phyloP scores from a whole-genome alignment of 2,113 vertebrate species.

The Elgaria multicarinata region DNA sequence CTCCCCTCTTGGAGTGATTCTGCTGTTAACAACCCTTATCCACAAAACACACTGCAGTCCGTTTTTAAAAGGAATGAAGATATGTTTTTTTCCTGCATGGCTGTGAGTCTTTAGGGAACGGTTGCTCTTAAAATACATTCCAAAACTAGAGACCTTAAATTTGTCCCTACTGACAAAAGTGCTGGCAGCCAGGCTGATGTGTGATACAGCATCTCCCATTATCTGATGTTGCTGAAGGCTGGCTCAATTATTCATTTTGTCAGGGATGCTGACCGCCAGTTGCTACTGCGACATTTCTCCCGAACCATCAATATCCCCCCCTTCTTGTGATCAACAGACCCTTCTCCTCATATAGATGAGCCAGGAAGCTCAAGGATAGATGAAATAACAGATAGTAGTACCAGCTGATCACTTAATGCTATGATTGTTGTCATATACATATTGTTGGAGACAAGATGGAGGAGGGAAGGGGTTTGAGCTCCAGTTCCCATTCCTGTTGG shows the following conservation, averaged over 20 bases:
- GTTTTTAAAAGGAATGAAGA: not conserved
- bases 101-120: not conserved
- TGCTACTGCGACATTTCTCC: not conserved
- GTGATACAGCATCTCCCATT: not conserved
- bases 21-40: not conserved
- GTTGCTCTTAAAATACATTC: not conserved
- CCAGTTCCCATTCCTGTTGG: not conserved
- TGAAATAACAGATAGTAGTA: not conserved
- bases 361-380: not conserved
- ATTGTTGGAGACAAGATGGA: not conserved
- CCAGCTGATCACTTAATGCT: not conserved
- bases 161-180: not conserved
- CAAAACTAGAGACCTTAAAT: not conserved
- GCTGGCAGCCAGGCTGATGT: not conserved
- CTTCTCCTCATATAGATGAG: not conserved
- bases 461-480: not conserved
- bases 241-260: not conserved
- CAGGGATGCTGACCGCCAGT: not conserved
- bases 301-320: not conserved
- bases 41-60: not conserved
- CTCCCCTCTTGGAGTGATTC: no score
- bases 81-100: not conserved
- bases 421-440: not conserved
- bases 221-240: not conserved
- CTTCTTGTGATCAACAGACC: not conserved